Base-by-base conservation (phyloP, 2,113 vertebrate genomes). In the Entelurus aequoreus region DNA sequence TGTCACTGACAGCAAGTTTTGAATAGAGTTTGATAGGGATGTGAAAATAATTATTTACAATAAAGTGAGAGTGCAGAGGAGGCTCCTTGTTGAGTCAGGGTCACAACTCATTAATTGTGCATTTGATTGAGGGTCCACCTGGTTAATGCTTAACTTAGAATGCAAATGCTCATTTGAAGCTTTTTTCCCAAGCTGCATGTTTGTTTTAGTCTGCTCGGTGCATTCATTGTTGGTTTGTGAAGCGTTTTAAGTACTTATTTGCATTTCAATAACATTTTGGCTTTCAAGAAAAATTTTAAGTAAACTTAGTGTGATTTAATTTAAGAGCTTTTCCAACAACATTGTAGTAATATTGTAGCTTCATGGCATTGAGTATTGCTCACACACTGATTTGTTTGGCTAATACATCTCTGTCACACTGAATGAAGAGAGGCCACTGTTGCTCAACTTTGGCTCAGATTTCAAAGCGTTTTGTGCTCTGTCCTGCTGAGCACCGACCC, bases 361-460 rank as follows among this genome's bases (percentile, higher is more conserved):
- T 63, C 58, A n/a, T 60, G 36, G 63, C 62, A 74, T 65, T 69
- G 42, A 66, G 57, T 54, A 15, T 54, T 56, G 61, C 71, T 80
- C 52, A 9, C 64, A 21, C 62, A 65, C 19, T 19, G 75, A 77
- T 80, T 78, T 78, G 77, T 80, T 81, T 70, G 66, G 66, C 78
- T 70, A 63, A 77, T 79, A 74, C 71, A 69, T 80, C 74, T 69
- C 72, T 81, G 74, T 79, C 79, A 71, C 75, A 71, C 73, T 69
- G 49, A 60, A 74, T 81, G 74, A 80, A 82, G 72, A 83, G 75
- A 80, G 74, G 72, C 64, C 74, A 83, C 76, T 84, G 80, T 84
- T 86, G 66, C 83, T 77, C 53, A 60, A 75, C 68, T 63, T 60
- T 37, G 76, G 75, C 65, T 87, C 80, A 67, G 51, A 81, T 87